phyloP scores from a whole-genome alignment of 2,797 vertebrate species.

The Psittacula derbiana region DNA sequence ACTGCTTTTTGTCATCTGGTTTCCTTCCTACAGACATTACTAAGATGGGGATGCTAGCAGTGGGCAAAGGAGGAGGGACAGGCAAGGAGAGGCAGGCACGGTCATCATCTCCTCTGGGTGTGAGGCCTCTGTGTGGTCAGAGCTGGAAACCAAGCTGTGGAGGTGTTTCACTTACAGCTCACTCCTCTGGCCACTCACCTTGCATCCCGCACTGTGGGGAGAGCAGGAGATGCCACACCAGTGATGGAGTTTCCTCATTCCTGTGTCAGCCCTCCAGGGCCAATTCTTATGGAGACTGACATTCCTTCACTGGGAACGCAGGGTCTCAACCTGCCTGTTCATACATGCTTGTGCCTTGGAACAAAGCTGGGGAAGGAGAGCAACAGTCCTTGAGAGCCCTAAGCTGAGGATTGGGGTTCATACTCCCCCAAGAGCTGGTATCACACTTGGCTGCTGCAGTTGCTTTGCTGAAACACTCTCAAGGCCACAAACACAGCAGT shows the following conservation, averaged over 20 bases:
- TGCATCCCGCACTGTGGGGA: not conserved
- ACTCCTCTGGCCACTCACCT: not conserved
- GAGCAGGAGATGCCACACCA: no score
- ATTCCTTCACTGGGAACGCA: not conserved
- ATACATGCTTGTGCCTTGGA: accelerated
- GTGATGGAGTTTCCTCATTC: not conserved
- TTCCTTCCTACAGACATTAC: not conserved
- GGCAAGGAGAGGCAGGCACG: not conserved
- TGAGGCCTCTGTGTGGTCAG: not conserved
- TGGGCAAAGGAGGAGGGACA: not conserved
- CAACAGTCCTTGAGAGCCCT: not conserved
- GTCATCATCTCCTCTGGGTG: not conserved
- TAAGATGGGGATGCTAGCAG: not conserved
- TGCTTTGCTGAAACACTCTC: not conserved
- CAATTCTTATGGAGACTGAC: not conserved
- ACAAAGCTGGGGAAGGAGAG: not conserved
- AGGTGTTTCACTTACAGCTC: not conserved
- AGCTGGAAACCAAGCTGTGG: not conserved
- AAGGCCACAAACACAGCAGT: accelerated
- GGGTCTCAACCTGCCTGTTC: not conserved
- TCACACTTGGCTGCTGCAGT: not conserved
- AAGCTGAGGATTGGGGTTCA: not conserved
- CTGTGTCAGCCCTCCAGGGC: not conserved
- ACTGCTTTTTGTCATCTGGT: accelerated
- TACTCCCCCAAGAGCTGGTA: not conserved